These are phyloP conservation scores for Stigmatopora argus DNA, from an alignment of 2,113 vertebrate genomes.

Conservation along the genomic window DNA sequence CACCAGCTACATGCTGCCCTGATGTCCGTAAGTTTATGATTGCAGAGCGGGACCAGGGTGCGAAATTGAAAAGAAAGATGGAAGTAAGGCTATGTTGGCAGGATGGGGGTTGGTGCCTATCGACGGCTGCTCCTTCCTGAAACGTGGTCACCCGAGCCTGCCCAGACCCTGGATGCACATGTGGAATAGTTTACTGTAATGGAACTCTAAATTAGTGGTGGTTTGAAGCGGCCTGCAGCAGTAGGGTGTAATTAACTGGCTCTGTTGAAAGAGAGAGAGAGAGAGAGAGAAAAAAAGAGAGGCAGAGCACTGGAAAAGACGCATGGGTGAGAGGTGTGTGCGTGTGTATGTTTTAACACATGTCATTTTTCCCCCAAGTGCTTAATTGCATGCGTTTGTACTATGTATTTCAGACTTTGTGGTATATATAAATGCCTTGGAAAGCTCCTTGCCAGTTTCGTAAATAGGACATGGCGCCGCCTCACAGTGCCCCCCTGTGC, in stretches of 20 bases:
- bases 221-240: conserved; percentile 79
- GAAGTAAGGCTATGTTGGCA: conserved; percentile 60
- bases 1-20: conserved; percentile 56
- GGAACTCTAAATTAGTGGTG: conserved; percentile 81
- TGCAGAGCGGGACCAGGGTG: conserved; percentile 37
- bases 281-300: conserved; percentile 69
- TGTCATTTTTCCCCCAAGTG: conserved; percentile 38
- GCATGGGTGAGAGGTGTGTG: conserved; percentile 49
- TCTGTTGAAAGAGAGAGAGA: conserved; percentile 76
- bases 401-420: conserved; percentile 42
- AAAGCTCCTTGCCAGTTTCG: conserved; percentile 38
- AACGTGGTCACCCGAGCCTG: conserved; percentile 76
- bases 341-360: conserved; percentile 42
- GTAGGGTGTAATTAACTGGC: conserved; percentile 80
- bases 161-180: conserved; percentile 71
- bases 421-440: conserved; percentile 41
- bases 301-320: conserved; percentile 56
- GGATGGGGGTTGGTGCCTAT: conserved; percentile 68
- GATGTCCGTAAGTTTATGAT: conserved; percentile 38
- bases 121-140: conserved; percentile 71
- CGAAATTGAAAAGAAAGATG: conserved; percentile 46
- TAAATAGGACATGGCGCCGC: conserved; percentile 46
- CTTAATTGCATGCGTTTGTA: conserved; percentile 55
- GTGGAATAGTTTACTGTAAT: conserved; percentile 83
- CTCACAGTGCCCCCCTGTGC: conserved; percentile 73